Percentiles rank a stretch among this genome's conserved stretches.
Evolutionary conservation across 2,797 vertebrate species (phyloP).

Genomic region (Garrulus glandarius): DNA sequence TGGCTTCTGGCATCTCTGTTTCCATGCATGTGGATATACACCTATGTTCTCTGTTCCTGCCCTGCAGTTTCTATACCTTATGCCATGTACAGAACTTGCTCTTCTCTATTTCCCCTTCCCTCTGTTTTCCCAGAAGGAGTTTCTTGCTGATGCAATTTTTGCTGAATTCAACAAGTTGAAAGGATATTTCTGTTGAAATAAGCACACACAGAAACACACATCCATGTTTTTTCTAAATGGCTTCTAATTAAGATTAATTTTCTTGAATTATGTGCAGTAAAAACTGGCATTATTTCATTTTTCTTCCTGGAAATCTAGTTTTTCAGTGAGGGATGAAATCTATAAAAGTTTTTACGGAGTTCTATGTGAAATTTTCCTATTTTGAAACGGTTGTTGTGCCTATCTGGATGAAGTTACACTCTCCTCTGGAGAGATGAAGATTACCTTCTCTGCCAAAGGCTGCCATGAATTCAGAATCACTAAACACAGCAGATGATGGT

Average conservation of each 20-base stretch:
- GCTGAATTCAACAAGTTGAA: neutral
- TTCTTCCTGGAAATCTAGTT: neutral
- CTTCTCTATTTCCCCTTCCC: neutral
- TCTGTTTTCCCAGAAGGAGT: neutral
- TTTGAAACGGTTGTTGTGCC: neutral
- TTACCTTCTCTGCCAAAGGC: neutral
- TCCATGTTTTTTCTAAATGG: neutral
- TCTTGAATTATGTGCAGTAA: neutral
- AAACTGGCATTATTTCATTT: neutral
- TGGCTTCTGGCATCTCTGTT: neutral
- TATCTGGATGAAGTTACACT: neutral
- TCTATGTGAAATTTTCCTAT: neutral
- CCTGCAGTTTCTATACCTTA: neutral
- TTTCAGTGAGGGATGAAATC: neutral
- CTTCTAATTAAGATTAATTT: neutral
- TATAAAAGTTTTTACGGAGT: neutral
- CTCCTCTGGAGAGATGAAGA: neutral
- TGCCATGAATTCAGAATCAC: neutral
- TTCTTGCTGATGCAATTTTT: neutral
- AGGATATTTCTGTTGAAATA: neutral
- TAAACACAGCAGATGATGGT: neutral
- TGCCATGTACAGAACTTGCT: neutral
- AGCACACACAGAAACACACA: neutral
- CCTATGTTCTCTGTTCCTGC: neutral
- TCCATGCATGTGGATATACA: neutral